Percentiles rank a stretch among this genome's conserved stretches.
Evolutionary conservation across 2,113 vertebrate genomes (phyloP).

Genomic region (Ailuropoda melanoleuca): DNA sequence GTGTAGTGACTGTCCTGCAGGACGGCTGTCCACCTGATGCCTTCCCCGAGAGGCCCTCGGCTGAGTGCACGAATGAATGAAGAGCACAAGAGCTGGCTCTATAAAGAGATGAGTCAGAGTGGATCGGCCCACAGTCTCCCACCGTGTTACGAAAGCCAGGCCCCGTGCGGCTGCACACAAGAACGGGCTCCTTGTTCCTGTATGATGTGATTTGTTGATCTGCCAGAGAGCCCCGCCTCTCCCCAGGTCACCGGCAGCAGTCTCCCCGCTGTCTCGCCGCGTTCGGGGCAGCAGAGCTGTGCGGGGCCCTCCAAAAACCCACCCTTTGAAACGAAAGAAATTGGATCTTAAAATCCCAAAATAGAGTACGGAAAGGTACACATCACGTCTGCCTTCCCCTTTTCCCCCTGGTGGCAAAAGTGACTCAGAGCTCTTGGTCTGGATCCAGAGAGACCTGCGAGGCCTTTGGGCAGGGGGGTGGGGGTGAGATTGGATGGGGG

Average conservation of each 20-base stretch:
- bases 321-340: conserved; percentile 84
- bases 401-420: conserved; percentile 82
- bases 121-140: conserved; percentile 56
- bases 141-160: conserved; percentile 63
- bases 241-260: conserved; percentile 76
- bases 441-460: conserved; percentile 81
- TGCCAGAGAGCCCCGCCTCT: conserved; percentile 78
- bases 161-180: conserved; percentile 64
- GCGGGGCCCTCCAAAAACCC: conserved; percentile 71
- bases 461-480: conserved; percentile 54
- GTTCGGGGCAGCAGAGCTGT: conserved; percentile 68
- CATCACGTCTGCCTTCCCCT: conserved; percentile 87
- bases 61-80: conserved; percentile 41
- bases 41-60: neutral
- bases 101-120: conserved; percentile 58
- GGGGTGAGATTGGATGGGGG: conserved; percentile 72
- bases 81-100: neutral
- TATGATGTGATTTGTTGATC: conserved; percentile 82
- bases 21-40: fast-evolving
- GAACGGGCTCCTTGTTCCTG: conserved; percentile 85
- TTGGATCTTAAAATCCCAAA: conserved; percentile 88
- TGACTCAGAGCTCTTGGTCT: conserved; percentile 87
- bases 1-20: fast-evolving
- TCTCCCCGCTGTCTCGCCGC: conserved; percentile 80
- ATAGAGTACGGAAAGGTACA: conserved; percentile 87